Base-by-base conservation (phyloP, 2,113 vertebrate genomes). In the Nycticorax nycticorax region DNA sequence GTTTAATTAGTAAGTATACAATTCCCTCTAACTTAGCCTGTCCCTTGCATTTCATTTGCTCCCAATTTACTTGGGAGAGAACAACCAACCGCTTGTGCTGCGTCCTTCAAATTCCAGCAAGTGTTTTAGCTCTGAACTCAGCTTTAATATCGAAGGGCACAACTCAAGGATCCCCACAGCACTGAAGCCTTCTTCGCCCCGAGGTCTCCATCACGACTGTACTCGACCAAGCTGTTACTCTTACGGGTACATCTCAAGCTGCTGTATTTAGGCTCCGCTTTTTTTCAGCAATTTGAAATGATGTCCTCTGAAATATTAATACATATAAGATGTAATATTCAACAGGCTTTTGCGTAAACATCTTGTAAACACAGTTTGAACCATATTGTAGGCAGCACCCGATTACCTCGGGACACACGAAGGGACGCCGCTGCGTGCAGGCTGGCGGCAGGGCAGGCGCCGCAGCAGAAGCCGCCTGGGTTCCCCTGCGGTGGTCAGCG, bases 401-500 rank as follows among this genome's bases (percentile, higher is more conserved):
- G 24, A 10, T 6, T 12, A 18, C 33, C 23, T 1, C 6, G 24
- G 32, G 26, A 23, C 57, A 26, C 6, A 2, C 3, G n/a, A 14
- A n/a, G 24, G 3, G 56, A 24, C 71, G 9, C 30, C 0, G 9
- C 41, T 11, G 56, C 0, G 33, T 1, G 4, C 28, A 1, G 30
- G 50, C 35, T 37, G 37, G 23, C 1, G 5, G 33, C 60, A 32
- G 18, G 33, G 67, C 37, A 6, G 50, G 68, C 24, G 63, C 62
- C 30, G 4, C 10, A 6, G 6, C 6, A 18, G 11, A 32, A 39
- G 14, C 45, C 14, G 2, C 52, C 26, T 1, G n/a, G 19, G 41
- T 18, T 45, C 27, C 35, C 56, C 63, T 3, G n/a, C 1, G 1
- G 56, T 15, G 64, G 30, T 35, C 69, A 47, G 22, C 1, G 21